These are phyloP conservation scores for Zaprionus obscuricornis DNA, from an alignment of 2,888 invertebrate genomes.

Conservation along the genomic window DNA sequence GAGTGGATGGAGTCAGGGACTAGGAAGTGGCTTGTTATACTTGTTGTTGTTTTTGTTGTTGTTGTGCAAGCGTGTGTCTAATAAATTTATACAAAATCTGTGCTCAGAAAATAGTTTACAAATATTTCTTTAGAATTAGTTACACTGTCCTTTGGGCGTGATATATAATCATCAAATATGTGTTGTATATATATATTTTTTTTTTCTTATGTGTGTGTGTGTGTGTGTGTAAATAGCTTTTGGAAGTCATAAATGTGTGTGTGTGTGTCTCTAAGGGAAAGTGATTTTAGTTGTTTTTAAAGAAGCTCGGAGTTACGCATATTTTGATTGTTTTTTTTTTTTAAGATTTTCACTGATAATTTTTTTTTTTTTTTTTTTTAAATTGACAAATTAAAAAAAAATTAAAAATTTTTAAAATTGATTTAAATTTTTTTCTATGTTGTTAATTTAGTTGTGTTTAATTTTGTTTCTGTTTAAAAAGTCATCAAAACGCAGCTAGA, in stretches of 20 bases:
- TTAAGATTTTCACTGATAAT: slow-evolving; percentile 21
- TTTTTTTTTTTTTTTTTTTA: slow-evolving; percentile 7
- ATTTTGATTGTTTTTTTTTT: slow-evolving; percentile 69
- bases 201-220: slow-evolving; percentile 18
- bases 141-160: slow-evolving; percentile 75
- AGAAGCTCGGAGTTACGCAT: slow-evolving; percentile 73
- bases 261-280: slow-evolving; percentile 6
- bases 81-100: slow-evolving; percentile 74
- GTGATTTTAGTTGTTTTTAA: slow-evolving; percentile 26
- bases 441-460: slow-evolving; percentile 23
- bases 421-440: neutral
- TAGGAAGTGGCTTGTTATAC: too few species aligned
- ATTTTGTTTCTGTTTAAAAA: slow-evolving; percentile 45
- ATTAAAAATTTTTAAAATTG: slow-evolving; percentile 14
- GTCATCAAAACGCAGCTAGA: slow-evolving; percentile 63
- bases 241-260: too few species aligned
- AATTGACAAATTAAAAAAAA: slow-evolving; percentile 5
- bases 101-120: slow-evolving; percentile 78
- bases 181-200: slow-evolving; percentile 43
- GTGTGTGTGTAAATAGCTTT: too few species aligned
- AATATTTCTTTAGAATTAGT: slow-evolving; percentile 71
- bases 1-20: too few species aligned
- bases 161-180: slow-evolving; percentile 39
- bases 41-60: too few species aligned
- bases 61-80: slow-evolving; percentile 35